These are phyloP conservation scores for Sylvicapra grimmia DNA, from an alignment of 2,113 vertebrate species.

Conservation along the genomic window DNA sequence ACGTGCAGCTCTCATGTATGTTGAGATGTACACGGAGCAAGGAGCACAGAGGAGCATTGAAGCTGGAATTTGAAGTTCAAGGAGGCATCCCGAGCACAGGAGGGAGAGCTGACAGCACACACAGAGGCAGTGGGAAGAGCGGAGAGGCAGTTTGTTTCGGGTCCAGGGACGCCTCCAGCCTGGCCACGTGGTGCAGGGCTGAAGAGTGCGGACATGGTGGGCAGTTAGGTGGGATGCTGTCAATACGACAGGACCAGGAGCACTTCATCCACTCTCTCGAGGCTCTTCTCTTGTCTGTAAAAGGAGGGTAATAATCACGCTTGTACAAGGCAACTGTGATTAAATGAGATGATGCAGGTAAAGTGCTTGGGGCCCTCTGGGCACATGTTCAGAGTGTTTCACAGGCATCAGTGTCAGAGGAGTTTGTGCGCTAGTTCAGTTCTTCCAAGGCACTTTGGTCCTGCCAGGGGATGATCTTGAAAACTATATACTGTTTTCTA, in stretches of 20 bases:
- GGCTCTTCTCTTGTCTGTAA: background rate
- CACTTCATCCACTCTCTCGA: too few relatives aligned
- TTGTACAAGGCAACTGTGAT: too few relatives aligned
- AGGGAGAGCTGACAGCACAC: background rate
- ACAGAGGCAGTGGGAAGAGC: rapidly evolving
- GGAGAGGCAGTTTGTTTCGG: background rate
- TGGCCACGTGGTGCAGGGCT: background rate
- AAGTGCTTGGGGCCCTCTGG: rapidly evolving
- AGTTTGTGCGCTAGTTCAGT: background rate
- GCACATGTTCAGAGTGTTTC: rapidly evolving
- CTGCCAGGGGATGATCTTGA: background rate
- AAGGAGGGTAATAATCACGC: rapidly evolving
- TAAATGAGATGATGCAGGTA: background rate
- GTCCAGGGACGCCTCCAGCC: background rate
- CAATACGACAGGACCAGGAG: background rate
- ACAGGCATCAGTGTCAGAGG: rapidly evolving
- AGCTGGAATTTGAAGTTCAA: background rate
- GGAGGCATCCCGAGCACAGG: background rate
- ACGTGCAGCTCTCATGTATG: background rate
- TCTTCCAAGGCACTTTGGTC: background rate
- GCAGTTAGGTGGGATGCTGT: background rate
- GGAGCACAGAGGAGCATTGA: background rate
- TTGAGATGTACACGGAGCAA: background rate
- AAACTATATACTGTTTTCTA: background rate
- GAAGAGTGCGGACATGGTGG: rapidly evolving